Evolutionary conservation across 2,888 invertebrate genomes (phyloP).

Genomic region (Cosmia trapezina): DNA sequence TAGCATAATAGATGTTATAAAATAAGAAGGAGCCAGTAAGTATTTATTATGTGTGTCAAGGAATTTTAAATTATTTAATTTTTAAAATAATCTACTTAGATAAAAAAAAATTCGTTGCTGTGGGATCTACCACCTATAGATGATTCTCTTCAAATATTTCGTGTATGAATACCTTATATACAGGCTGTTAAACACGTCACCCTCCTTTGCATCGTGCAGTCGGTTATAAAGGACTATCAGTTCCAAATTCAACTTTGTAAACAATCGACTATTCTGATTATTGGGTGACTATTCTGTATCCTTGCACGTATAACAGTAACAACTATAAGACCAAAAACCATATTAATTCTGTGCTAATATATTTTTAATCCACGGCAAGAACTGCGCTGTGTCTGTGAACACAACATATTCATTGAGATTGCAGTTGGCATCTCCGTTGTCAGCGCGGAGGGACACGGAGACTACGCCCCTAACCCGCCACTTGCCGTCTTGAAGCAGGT

Average conservation of each 20-base stretch:
- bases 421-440: constrained; percentile 84
- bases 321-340: constrained; percentile 17
- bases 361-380: constrained; percentile 88
- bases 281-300: neutral
- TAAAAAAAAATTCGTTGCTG: too few species aligned
- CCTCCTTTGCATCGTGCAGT: too few species aligned
- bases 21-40: too few species aligned
- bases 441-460: constrained; percentile 82
- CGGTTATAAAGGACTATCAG: too few species aligned
- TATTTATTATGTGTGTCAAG: too few species aligned
- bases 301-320: neutral
- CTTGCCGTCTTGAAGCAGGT: constrained; percentile 78
- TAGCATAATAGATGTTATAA: too few species aligned
- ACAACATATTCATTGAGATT: constrained; percentile 91
- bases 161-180: too few species aligned
- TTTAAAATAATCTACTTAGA: too few species aligned
- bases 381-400: constrained; percentile 92
- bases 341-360: constrained; percentile 66
- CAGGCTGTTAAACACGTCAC: too few species aligned
- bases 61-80: too few species aligned
- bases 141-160: too few species aligned
- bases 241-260: neutral
- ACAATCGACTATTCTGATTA: neutral
- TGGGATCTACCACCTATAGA: too few species aligned
- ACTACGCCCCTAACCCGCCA: constrained; percentile 89